Base-by-base conservation (phyloP, 37 sponge, comb jelly and placozoan species). In the Theonella swinhoei region DNA sequence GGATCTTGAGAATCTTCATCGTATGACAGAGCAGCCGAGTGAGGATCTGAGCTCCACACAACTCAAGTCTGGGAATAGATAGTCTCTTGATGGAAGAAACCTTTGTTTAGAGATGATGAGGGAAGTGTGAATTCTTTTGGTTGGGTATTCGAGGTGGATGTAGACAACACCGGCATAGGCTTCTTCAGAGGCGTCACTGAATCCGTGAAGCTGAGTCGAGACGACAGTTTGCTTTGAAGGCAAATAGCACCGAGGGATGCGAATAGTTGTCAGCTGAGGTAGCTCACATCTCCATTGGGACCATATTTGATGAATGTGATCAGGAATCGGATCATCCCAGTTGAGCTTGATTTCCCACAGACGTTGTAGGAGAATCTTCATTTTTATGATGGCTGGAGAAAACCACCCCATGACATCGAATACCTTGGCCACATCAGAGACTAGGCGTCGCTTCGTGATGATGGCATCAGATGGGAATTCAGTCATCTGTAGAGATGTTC, bases 171-270 rank as follows among this genome's bases (percentile, higher is more conserved):
- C 80, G 26, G 80, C 80, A 25, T 68, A 80, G 54, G 80, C 80
- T 39, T 80, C 69, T 28, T 68, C 68, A 37, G 80, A 68, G 30
- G 83, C 83, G 47, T 82, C 83, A 42, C 83, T 82, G 35, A 82
- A 82, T 38, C 83, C 83, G 37, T 82, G 83, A 41, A 64, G 31
- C 31, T 79, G 80, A 38, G 62, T 66, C 24, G 80, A 65, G 17
- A 66, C 68, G 17, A 67, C 24, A n/a, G 74, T 33, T n/a, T 30
- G 17, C 17, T 62, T 62, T 24, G 25, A 28, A 29, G 77, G 77
- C 26, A 35, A 76, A 43, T 84, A 75, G 36, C 84, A 83, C 11
- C 64, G 54, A 36, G 83, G 75, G 39, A 83, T 73, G 30, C 23
- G 65, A 36, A 47, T 62, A 19, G 2, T 25, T 22, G 65, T 38